Conservation (phyloP, 2,888 invertebrate genomes). For the Pandemis cinnamomeana region DNA sequence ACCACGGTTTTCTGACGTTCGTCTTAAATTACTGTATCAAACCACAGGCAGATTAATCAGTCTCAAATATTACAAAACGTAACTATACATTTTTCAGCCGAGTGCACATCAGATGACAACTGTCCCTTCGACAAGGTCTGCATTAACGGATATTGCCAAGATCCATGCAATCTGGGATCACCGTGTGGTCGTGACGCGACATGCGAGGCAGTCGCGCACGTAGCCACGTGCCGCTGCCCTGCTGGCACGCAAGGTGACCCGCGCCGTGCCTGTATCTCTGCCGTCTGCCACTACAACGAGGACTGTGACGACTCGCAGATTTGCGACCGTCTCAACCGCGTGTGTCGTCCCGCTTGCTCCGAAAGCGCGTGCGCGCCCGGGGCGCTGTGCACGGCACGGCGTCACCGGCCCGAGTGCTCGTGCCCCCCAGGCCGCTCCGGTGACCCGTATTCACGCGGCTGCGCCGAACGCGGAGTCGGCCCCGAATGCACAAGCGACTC, state of each 20-base stretch:
- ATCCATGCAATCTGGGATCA: constrained; percentile 88
- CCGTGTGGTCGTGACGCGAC: constrained; percentile 92
- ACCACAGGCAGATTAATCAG: too few species aligned
- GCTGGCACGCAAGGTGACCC: constrained; percentile 94
- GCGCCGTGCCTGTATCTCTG: constrained; percentile 91
- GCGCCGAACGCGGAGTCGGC: constrained; percentile 60
- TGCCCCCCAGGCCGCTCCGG: constrained; percentile 91
- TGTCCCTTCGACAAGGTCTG: constrained; percentile 95
- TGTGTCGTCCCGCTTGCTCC: constrained; percentile 92
- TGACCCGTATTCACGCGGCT: constrained; percentile 88
- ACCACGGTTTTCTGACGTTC: too few species aligned
- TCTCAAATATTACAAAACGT: neutral
- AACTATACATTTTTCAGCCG: constrained; percentile 85
- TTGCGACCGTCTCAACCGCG: constrained; percentile 92
- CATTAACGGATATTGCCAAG: constrained; percentile 90
- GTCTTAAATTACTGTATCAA: too few species aligned
- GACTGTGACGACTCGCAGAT: constrained; percentile 94
- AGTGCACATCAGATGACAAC: constrained; percentile 90
- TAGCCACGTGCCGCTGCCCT: constrained; percentile 92
- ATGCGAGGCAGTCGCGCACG: constrained; percentile 90
- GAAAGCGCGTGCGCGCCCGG: constrained; percentile 91
- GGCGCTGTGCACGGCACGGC: constrained; percentile 89
- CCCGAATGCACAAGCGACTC: constrained; percentile 90
- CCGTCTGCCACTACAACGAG: constrained; percentile 94
- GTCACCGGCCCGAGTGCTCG: constrained; percentile 91